Base-by-base conservation (phyloP, 2,888 invertebrate species). In the Choreutis nemorana region DNA sequence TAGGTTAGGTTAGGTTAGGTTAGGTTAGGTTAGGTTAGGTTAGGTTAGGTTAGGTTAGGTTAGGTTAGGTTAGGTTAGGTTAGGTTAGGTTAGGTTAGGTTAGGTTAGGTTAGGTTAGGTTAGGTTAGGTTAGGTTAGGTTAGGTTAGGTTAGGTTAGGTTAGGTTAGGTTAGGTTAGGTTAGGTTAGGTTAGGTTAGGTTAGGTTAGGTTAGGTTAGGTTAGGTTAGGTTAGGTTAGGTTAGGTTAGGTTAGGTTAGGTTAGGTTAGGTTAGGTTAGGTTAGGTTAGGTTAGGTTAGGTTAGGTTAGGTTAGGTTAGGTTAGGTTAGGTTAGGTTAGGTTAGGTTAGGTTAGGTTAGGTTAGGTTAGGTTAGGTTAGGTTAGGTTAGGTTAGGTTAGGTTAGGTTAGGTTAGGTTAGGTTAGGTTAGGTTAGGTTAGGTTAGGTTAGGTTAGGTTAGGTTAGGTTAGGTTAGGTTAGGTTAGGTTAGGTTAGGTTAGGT, bases 1-100 rank as follows among this genome's bases (percentile, higher is more conserved):
- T 14, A 25, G 26, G 37, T 37, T 37, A 37, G 37, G 37, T 34
- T 38, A 34, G 34, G 35, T 34, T 39, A 36, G 36, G 36, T 34
- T 36, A 34, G 35, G 35, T 37, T 35, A 36, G 37, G 40, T 32
- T 29, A 38, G 35, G 33, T 23, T 13, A 31, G 14, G 23, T 23
- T 23, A 18, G 15, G 18, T 23, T 16, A 20, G 23, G 14, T 10
- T 12, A 20, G 26, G 26, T 14, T 22, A 26, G 21, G 15, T 16
- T 20, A 25, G 25, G 23, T 16, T 13, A 24, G 20, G 24, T 15
- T 15, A 29, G 16, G 33, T 27, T 27, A 33, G 29, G 15, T 26
- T 26, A 26, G 26, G 31, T 22, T 12, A 31, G 21, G 31, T 22
- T 12, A 26, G 21, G 27, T 26, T 14, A 26, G 26, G 26, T 18